Conservation (phyloP, 30 jellyfish, hydroid and myxozoan genomes). For the Aurelia coerulea region DNA sequence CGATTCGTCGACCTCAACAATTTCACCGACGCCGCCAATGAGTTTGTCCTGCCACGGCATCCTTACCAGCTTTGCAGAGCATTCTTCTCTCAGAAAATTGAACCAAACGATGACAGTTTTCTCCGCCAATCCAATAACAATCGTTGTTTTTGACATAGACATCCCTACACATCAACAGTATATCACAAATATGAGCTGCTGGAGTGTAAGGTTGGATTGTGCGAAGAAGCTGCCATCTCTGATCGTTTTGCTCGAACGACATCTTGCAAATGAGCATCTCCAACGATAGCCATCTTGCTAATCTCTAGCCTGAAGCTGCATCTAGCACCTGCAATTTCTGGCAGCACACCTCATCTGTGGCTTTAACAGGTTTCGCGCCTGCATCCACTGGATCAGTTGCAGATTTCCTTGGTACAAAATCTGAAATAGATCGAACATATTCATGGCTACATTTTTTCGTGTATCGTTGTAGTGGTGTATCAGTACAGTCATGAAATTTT, state of each 20-base stretch:
- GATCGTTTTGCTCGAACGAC: not conserved
- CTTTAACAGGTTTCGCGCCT: conserved; percentile 1
- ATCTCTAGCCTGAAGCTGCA: conserved; percentile 2
- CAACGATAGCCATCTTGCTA: not conserved
- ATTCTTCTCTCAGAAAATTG: conserved; percentile 45
- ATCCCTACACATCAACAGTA: conserved; percentile 40
- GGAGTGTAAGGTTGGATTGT: conserved; percentile 27
- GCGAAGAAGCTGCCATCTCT: conserved; percentile 28
- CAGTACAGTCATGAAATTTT: no score
- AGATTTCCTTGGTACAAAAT: no score
- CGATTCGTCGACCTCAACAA: conserved; percentile 36
- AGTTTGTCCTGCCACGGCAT: conserved; percentile 19
- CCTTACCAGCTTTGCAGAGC: conserved; percentile 18
- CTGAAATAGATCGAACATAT: no score
- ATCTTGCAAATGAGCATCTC: conserved; percentile 9
- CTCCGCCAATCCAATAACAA: not conserved
- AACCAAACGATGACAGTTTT: conserved; percentile 50
- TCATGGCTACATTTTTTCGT: no score
- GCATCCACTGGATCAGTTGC: conserved; percentile 9
- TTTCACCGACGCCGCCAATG: conserved; percentile 19
- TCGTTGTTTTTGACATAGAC: conserved; percentile 4
- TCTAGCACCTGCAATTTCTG: not conserved
- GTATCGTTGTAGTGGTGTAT: no score
- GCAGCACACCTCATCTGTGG: conserved; percentile 5
- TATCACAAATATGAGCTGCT: conserved; percentile 10